A percentile compares a stretch with the other conserved stretches of the same genome.
Evolutionary conservation across 2,888 invertebrate genomes (phyloP).

Genomic region (Parnassius orleans): DNA sequence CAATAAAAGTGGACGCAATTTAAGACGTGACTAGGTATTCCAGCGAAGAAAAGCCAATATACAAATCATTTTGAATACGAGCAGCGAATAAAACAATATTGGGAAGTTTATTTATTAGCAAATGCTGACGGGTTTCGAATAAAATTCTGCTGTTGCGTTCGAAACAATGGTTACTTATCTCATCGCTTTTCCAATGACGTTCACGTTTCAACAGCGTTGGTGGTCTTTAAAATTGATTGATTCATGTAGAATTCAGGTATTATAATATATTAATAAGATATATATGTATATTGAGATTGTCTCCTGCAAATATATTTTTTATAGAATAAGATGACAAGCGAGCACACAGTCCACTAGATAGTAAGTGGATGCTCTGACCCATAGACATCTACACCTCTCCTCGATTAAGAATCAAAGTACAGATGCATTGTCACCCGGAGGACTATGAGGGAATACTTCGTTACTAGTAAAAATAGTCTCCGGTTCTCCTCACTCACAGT

Average conservation of each 20-base stretch:
- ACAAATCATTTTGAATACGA: conserved; percentile 1
- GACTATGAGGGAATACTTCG: no score
- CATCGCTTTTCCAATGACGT: conserved; percentile 1
- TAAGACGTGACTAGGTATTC: conserved; percentile 17
- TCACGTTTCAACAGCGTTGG: not conserved
- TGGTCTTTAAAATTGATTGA: not conserved
- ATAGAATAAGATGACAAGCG: no score
- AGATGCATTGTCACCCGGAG: no score
- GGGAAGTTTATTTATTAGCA: not conserved
- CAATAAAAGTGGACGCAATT: conserved; percentile 48
- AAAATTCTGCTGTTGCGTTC: conserved; percentile 1
- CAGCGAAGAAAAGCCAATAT: conserved; percentile 4
- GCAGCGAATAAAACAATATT: not conserved
- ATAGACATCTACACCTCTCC: no score
- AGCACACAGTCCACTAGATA: no score
- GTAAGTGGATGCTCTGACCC: no score
- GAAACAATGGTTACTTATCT: conserved; percentile 15
- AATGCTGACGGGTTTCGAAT: not conserved
- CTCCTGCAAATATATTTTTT: no score
- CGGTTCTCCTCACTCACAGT: no score
- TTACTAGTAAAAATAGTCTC: no score
- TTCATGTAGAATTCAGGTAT: not conserved
- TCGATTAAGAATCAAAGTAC: no score
- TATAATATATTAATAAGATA: no score
- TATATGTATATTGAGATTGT: no score